phyloP scores from a whole-genome alignment of 2,113 vertebrate species.

The Dicerorhinus sumatrensis region DNA sequence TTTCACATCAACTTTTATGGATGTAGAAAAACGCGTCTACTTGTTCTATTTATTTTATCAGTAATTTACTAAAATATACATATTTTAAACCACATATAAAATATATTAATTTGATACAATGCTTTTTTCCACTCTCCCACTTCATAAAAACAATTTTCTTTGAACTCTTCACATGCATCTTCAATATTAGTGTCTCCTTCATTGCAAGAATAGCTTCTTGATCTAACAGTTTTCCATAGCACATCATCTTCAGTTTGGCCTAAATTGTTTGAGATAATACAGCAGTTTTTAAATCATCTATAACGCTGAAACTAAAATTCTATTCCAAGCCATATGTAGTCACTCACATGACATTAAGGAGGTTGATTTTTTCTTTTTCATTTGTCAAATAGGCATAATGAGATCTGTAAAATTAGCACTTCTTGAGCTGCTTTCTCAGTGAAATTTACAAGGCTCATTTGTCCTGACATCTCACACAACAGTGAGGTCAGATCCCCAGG shows the following conservation, averaged over 20 bases:
- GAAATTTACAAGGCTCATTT: background rate
- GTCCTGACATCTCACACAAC: background rate
- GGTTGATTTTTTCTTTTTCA: background rate
- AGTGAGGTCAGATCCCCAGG: background rate
- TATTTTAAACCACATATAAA: background rate
- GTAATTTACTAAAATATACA: background rate
- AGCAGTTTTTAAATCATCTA: background rate
- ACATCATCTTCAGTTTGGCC: background rate
- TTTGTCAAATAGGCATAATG: fast-evolving
- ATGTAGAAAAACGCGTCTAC: background rate
- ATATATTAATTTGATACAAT: fast-evolving
- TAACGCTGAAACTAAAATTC: background rate
- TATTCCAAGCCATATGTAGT: no score
- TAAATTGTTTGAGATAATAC: fast-evolving
- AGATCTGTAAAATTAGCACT: no score
- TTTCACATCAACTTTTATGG: background rate
- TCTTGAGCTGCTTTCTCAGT: background rate
- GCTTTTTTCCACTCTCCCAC: background rate
- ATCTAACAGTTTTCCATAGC: background rate
- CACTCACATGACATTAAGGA: background rate
- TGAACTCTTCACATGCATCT: background rate
- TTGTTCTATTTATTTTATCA: background rate
- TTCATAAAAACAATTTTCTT: background rate
- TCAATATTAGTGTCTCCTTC: no score
- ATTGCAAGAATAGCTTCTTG: fast-evolving